These are phyloP conservation scores for Macaca mulatta DNA, from an alignment of 2,113 vertebrate genomes.

Conservation along the genomic window DNA sequence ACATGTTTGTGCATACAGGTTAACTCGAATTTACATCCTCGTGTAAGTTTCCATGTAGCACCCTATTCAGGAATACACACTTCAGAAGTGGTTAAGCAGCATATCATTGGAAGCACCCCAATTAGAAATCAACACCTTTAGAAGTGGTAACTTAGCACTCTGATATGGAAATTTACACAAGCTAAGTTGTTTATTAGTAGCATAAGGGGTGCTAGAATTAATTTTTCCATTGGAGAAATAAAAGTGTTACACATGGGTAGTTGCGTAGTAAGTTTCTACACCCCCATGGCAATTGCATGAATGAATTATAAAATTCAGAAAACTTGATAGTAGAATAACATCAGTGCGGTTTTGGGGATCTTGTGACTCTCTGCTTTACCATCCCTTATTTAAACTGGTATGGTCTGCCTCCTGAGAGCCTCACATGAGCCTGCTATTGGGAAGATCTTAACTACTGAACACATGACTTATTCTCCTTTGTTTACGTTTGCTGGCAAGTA, in stretches of 20 bases:
- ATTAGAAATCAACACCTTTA: conserved; percentile 34
- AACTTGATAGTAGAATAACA: not conserved
- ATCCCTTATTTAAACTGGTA: not conserved
- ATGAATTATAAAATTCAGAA: not conserved
- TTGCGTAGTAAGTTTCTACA: not conserved
- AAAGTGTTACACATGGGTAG: not conserved
- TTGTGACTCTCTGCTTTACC: not conserved
- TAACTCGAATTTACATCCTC: conserved; percentile 51
- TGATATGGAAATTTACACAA: conserved; percentile 38
- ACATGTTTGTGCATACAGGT: conserved; percentile 27
- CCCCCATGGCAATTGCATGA: not conserved
- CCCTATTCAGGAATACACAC: conserved; percentile 51
- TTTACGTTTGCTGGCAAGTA: not conserved
- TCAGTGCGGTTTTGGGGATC: not conserved
- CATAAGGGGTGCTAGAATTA: conserved; percentile 42
- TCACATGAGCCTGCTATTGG: not conserved
- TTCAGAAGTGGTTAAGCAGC: conserved; percentile 28
- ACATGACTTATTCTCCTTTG: not conserved
- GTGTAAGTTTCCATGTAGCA: not conserved
- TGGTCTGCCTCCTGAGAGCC: not conserved
- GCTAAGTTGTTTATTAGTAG: conserved; percentile 54
- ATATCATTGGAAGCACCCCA: not conserved
- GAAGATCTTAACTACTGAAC: not conserved
- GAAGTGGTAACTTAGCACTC: conserved; percentile 54
- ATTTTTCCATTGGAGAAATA: conserved; percentile 43